Conservation (phyloP, 2,797 vertebrate species). For the Lacerta viridis region DNA sequence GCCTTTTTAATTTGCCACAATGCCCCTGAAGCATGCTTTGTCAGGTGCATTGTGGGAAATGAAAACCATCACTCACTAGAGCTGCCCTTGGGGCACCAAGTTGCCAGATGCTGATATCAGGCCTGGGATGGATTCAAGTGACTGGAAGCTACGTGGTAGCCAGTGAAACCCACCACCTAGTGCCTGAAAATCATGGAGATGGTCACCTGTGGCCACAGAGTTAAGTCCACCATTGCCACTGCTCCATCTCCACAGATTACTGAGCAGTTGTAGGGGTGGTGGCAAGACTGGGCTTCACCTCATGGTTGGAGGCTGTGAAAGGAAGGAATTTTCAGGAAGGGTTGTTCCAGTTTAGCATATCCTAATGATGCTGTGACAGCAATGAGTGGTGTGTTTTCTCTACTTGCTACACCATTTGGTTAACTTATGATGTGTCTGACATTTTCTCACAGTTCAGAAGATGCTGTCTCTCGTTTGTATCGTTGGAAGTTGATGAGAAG, state of each 20-base stretch:
- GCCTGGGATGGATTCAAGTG: background rate
- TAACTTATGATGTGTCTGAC: conserved; percentile 62
- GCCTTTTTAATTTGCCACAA: background rate
- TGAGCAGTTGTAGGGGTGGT: background rate
- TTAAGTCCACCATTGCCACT: background rate
- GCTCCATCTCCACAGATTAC: background rate
- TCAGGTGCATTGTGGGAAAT: background rate
- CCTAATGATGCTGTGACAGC: conserved; percentile 30
- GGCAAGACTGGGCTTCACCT: background rate
- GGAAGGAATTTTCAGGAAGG: conserved; percentile 59
- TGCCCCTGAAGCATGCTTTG: background rate
- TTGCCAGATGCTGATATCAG: background rate
- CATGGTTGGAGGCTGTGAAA: background rate
- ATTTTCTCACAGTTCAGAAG: conserved; percentile 73
- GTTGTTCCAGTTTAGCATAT: conserved; percentile 37
- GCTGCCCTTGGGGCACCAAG: background rate
- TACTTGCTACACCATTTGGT: conserved; percentile 55
- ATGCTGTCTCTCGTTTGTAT: conserved; percentile 62
- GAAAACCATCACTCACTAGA: background rate
- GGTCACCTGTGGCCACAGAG: background rate
- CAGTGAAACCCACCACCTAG: background rate
- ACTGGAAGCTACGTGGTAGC: background rate
- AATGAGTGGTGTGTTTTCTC: conserved; percentile 33
- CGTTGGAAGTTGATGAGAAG: conserved; percentile 74
- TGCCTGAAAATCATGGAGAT: background rate